Base-by-base conservation (phyloP, 2,888 invertebrate species). In the Caenorhabditis virilis region DNA sequence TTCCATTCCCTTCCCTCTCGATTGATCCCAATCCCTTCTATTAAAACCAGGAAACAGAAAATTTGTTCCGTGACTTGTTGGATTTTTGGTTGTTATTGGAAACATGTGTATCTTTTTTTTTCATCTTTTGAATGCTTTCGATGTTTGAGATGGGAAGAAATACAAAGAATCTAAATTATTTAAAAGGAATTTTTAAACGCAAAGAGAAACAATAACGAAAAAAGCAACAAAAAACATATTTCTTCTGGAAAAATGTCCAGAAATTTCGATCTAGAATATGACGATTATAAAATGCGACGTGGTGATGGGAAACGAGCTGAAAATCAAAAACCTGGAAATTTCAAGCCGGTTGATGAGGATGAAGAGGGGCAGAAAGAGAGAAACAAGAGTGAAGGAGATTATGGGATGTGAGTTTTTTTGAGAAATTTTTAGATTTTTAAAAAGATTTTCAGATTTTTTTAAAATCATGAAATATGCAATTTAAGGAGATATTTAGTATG, bases 201-300 rank as follows among this genome's bases (percentile, higher is more conserved):
- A n/a, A n/a, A 52, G 47, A 59, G 52, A 47, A 46, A 38, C 13
- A 49, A 25, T 16, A 38, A 47, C 27, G 33, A 18, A 20, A 26
- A 33, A 47, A 20, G 47, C 22, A 33, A 33, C n/a, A 11, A 25
- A 23, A 13, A 20, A 15, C 16, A n/a, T n/a, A 9, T 42, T 42
- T 16, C 3, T 42, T 42, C 15, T 42, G 23, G 15, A 2, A 42
- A 45, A 45, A 45, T 45, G 43, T 27, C 43, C 30, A 42, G 63
- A 26, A 68, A 68, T 38, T 68, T 68, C 27, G 67, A 68, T 33
- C 33, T 59, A 25, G 67, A 68, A 41, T 71, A 71, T 43, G 68
- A 71, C 25, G 71, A 71, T 26, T 71, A 71, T 43, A 50, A 55
- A 20, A 48, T 59, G 35, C 49, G 71, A 22, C 7, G 68, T 30